These are phyloP conservation scores for Sprattus sprattus DNA, from an alignment of 2,113 vertebrate species.

Conservation along the genomic window DNA sequence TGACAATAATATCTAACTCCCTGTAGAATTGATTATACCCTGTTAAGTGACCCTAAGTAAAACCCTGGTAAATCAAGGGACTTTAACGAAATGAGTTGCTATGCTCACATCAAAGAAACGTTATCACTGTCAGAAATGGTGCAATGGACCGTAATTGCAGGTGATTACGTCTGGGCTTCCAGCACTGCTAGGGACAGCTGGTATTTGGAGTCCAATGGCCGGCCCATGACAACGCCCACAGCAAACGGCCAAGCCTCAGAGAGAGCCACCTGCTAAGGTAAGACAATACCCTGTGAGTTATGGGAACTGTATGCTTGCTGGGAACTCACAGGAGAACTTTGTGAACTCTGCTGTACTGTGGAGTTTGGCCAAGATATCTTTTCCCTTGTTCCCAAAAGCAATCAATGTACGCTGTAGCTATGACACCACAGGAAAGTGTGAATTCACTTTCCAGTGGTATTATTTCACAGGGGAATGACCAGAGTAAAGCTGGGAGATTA, in stretches of 20 bases:
- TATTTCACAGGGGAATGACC: background rate
- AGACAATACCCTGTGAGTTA: conserved; percentile 57
- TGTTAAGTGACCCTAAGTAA: background rate
- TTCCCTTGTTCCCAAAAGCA: too few relatives aligned
- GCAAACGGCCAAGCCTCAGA: conserved; percentile 54
- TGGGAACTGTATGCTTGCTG: conserved; percentile 21
- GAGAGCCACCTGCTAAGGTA: conserved; percentile 60
- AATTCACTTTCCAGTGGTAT: background rate
- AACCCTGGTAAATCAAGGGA: conserved; percentile 54
- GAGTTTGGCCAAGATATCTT: background rate
- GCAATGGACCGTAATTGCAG: conserved; percentile 55
- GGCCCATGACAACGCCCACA: background rate
- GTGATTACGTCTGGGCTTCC: conserved; percentile 57
- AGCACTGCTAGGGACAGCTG: conserved; percentile 50
- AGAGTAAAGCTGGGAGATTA: background rate
- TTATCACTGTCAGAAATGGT: conserved; percentile 54
- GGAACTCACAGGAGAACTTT: conserved; percentile 25
- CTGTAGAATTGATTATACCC: background rate
- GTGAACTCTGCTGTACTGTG: background rate
- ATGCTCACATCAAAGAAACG: background rate
- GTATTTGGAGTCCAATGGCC: conserved; percentile 38
- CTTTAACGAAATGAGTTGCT: conserved; percentile 54
- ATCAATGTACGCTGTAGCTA: too few relatives aligned
- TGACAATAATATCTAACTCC: background rate
- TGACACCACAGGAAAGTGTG: too few relatives aligned